Evolutionary conservation across 2,113 vertebrate genomes (phyloP), one percentile per base, ranked within the genome.

Genomic region (Eublepharis macularius): DNA sequence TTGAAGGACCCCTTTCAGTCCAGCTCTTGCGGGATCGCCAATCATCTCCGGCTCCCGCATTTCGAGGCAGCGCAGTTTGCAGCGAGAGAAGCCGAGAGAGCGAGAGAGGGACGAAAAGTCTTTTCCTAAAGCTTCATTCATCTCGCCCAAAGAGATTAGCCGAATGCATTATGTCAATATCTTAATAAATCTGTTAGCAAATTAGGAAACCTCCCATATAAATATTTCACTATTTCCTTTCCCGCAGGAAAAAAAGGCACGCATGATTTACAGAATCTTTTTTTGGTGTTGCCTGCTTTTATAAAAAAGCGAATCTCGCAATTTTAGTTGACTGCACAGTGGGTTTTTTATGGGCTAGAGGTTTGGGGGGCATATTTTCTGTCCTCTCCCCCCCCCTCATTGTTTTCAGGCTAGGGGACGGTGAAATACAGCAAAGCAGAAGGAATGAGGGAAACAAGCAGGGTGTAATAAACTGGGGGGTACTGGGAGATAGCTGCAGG

Each of bases 101-200:
- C 9, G 51, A 60, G 65, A 75, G 36, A 29, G 34, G 70, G 11
- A 9, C 8, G 32, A 51, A 51, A 78, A 3, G 2, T 19, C n/a
- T 16, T 43, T 14, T 39, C 63, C 19, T 14, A 63, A 74, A 24
- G 14, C 66, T 29, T 41, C 77, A 75, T 47, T 41, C 84, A 66
- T 66, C 70, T 63, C 6, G n/a, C 57, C 57, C 14, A 8, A 39
- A 86, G 84, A 39, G 66, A 45, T 85, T 85, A 70, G 76, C 8
- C n/a, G 41, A 47, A 11, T 29, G 10, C 29, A 69, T 34, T 26
- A 29, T 51, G 75, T 24, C 81, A 74, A 41, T 45, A 49, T 80
- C 81, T 90, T 86, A 89, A 88, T 89, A 92, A 90, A 93, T 92
- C 91, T 90, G 70, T 84, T 88, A 80, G 87, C 88, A 93, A 91